These are phyloP conservation scores for Oenanthe oenanthe DNA, from an alignment of 2,113 vertebrate species.

Conservation along the genomic window DNA sequence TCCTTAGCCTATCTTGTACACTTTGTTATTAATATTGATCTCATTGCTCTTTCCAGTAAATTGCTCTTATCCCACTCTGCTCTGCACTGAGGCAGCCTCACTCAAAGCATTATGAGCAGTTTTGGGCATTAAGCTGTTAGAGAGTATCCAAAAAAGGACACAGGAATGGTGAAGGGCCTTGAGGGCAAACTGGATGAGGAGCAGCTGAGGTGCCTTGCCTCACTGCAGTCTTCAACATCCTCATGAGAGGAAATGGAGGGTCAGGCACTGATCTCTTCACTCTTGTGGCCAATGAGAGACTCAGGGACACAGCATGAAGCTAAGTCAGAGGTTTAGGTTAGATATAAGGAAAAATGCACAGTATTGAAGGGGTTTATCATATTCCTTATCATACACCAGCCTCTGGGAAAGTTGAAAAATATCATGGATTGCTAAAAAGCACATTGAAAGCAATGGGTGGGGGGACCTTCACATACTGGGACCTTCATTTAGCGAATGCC, in stretches of 20 bases:
- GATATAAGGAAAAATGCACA: not conserved
- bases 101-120: too few species aligned
- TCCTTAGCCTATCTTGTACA: not conserved
- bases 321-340: not conserved
- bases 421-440: not conserved
- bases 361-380: not conserved
- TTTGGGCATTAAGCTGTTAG: not conserved
- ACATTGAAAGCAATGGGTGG: not conserved
- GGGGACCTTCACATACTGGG: not conserved
- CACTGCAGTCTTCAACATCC: not conserved
- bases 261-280: not conserved
- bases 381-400: not conserved
- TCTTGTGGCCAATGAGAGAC: not conserved
- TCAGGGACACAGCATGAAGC: not conserved
- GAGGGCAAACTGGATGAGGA: not conserved
- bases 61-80: not conserved
- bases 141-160: too few species aligned
- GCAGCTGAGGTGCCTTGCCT: not conserved
- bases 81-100: not conserved
- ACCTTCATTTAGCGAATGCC: not conserved
- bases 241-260: not conserved
- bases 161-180: not conserved
- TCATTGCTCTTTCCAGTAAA: not conserved
- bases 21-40: not conserved
- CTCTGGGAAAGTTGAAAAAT: not conserved